A percentile compares a stretch with the other conserved stretches of the same genome.
Conservation (phyloP, 2,113 vertebrate species). For the Tetraodon nigroviridis region DNA sequence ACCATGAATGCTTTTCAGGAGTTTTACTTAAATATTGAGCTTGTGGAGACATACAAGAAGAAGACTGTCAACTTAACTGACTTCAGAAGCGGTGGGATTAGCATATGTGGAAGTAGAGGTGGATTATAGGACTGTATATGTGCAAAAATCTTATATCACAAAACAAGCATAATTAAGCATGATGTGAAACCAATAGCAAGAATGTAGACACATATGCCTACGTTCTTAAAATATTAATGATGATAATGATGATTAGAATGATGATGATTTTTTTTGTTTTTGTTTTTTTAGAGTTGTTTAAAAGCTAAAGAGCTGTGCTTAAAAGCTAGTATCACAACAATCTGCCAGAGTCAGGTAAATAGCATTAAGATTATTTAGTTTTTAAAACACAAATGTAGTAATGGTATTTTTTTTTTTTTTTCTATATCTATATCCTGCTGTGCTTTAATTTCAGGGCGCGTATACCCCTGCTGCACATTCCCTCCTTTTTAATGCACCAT, state of each 20-base stretch:
- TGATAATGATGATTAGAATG: no score
- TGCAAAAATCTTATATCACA: no score
- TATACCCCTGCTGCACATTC: slow-evolving; percentile 53
- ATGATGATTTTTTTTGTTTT: no score
- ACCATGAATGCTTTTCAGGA: slow-evolving; percentile 46
- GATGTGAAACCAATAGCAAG: no score
- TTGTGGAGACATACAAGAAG: no score
- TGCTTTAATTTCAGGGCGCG: slow-evolving; percentile 64
- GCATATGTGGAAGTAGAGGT: no score
- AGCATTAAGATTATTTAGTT: slow-evolving; percentile 43
- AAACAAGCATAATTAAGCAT: no score
- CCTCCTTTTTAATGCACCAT: slow-evolving; percentile 65
- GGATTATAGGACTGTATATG: no score
- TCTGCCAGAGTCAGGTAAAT: slow-evolving; percentile 9
- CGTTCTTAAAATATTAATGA: no score
- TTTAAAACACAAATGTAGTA: slow-evolving; percentile 38
- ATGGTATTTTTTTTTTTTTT: slow-evolving; percentile 50
- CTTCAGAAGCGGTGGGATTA: background rate
- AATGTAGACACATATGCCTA: no score
- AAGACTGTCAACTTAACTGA: slow-evolving; percentile 26
- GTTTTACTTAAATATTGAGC: slow-evolving; percentile 21
- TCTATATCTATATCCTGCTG: slow-evolving; percentile 34
- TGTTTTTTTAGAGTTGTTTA: no score
- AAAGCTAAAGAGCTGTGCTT: no score
- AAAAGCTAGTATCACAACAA: background rate